A percentile compares a stretch with the other conserved stretches of the same genome.
Evolutionary conservation across 1,140 invertebrate species (phyloP).

Genomic region (Leptinotarsa texana): DNA sequence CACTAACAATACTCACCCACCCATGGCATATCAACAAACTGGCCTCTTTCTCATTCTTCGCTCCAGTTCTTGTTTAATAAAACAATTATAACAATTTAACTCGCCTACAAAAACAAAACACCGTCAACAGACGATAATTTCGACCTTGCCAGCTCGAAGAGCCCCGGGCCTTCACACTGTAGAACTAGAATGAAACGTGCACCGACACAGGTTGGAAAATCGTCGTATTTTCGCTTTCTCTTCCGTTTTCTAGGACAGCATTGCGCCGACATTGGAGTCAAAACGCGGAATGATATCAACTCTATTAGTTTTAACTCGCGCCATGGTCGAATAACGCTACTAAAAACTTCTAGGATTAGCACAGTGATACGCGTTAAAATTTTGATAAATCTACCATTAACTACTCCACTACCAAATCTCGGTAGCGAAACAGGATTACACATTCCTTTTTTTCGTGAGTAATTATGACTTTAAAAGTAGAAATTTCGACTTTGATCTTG

Average conservation of each 20-base stretch:
- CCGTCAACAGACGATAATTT: not conserved
- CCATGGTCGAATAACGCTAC: too few species aligned
- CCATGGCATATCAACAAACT: constrained; percentile 2
- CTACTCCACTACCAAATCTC: too few species aligned
- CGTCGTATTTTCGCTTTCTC: not conserved
- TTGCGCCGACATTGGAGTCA: too few species aligned
- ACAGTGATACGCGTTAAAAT: too few species aligned
- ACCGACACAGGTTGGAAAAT: not conserved
- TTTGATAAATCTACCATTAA: too few species aligned
- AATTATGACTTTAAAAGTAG: too few species aligned
- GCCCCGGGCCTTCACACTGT: not conserved
- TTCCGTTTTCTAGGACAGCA: not conserved
- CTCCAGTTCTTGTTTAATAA: constrained; percentile 1
- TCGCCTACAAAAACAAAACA: constrained; percentile 2
- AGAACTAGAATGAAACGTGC: not conserved
- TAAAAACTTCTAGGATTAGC: too few species aligned
- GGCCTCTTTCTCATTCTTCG: constrained; percentile 1
- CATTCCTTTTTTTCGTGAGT: too few species aligned
- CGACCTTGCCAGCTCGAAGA: not conserved
- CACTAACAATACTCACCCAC: not conserved
- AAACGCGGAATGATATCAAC: too few species aligned
- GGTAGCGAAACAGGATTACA: too few species aligned
- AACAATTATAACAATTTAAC: constrained; percentile 1
- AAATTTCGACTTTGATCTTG: too few species aligned
- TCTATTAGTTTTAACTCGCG: too few species aligned